A percentile compares a stretch with the other conserved stretches of the same genome.
Conservation (phyloP, 2,888 invertebrate species). For the Embidobia sp. region DNA sequence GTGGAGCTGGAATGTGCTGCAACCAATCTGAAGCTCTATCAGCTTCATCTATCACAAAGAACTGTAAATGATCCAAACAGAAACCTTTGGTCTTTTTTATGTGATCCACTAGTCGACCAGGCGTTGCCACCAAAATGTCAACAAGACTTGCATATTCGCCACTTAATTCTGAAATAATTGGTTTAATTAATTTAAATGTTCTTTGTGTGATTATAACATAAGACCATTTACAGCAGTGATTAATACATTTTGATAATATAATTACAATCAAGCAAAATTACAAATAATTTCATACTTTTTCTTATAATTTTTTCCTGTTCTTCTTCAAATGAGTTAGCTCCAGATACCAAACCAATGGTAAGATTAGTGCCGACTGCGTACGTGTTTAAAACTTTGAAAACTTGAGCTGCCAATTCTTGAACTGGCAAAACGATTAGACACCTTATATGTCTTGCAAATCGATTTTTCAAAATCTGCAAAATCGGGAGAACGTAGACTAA, state of each 20-base stretch:
- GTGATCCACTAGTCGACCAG: conserved; percentile 96
- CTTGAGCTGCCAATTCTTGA: conserved; percentile 94
- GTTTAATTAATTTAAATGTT: no score
- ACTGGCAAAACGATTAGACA: conserved; percentile 97
- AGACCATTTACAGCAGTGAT: no score
- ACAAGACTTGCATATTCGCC: conserved; percentile 84
- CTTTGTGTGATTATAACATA: no score
- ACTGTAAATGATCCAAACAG: conserved; percentile 87
- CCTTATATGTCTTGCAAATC: conserved; percentile 86
- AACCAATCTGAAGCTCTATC: conserved; percentile 96
- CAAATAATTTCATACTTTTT: conserved; percentile 59
- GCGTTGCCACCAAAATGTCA: conserved; percentile 96
- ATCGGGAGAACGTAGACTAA: conserved; percentile 96
- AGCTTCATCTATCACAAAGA: conserved; percentile 97
- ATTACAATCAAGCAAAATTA: not conserved
- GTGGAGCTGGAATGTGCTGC: conserved; percentile 84
- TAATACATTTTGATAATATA: no score
- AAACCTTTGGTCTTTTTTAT: conserved; percentile 92
- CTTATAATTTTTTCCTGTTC: conserved; percentile 84
- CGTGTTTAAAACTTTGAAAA: conserved; percentile 90
- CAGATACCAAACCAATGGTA: conserved; percentile 87
- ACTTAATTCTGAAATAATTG: conserved; percentile 65
- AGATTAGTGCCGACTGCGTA: conserved; percentile 87
- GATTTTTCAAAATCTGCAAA: conserved; percentile 85
- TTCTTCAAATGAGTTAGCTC: conserved; percentile 85